A percentile compares a stretch with the other conserved stretches of the same genome.
phyloP scores from a whole-genome alignment of 30 jellyfish, hydroid and myxozoan genomes.

The Calvadosia cruxmelitensis region DNA sequence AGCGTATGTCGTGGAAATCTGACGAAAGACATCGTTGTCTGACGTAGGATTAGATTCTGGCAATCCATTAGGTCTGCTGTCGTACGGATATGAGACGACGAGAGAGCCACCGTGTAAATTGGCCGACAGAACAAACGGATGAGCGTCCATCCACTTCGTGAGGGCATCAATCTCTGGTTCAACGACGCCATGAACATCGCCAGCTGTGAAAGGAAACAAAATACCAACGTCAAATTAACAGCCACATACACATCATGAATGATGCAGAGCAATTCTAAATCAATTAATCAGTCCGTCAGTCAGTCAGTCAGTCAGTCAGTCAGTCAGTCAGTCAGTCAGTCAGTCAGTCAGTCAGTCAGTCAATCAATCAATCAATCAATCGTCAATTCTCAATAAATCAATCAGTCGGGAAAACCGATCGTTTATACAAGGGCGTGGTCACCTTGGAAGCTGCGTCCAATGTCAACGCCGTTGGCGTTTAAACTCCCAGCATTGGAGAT shows the following conservation, averaged over 20 bases:
- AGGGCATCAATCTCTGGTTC: slow-evolving; percentile 96
- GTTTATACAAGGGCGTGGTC: neutral
- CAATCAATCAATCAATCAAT: no score
- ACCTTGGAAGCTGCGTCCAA: slow-evolving; percentile 71
- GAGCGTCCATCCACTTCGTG: slow-evolving; percentile 55
- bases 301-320: no score
- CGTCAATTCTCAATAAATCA: no score
- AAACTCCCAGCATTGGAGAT: slow-evolving; percentile 57
- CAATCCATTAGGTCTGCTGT: slow-evolving; percentile 35
- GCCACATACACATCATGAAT: no score
- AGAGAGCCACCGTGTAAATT: slow-evolving; percentile 92
- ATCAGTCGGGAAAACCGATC: no score
- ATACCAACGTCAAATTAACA: neutral
- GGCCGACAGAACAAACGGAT: slow-evolving; percentile 80
- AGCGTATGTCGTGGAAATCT: slow-evolving; percentile 41
- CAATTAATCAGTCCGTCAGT: no score
- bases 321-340: no score
- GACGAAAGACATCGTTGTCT: slow-evolving; percentile 57
- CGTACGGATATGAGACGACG: slow-evolving; percentile 87
- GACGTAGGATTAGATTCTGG: slow-evolving; percentile 67
- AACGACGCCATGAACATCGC: neutral
- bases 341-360: no score
- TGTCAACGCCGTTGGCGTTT: slow-evolving; percentile 89
- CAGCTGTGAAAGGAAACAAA: neutral
- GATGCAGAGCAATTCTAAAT: no score